Evolutionary conservation across 2,113 vertebrate genomes (phyloP).

Genomic region (Cyanocitta stelleri): DNA sequence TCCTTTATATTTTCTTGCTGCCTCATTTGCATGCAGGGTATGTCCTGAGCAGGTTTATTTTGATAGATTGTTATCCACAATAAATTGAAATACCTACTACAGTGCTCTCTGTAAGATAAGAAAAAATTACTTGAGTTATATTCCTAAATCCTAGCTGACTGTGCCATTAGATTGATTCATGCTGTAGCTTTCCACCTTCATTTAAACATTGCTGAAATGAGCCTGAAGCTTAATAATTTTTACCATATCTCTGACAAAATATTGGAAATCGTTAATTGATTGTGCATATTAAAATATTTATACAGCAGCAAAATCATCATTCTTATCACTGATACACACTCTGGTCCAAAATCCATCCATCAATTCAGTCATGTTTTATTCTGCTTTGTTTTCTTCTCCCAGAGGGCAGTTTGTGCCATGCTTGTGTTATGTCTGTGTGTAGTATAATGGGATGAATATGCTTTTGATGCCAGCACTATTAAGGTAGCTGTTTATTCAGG

Average conservation of each 20-base stretch:
- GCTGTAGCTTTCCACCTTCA: neutral
- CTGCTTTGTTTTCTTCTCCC: neutral
- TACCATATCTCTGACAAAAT: slow-evolving; percentile 41
- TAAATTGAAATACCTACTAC: slow-evolving; percentile 56
- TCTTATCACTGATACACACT: neutral
- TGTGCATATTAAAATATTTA: slow-evolving; percentile 24
- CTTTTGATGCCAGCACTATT: neutral
- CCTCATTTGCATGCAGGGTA: slow-evolving; percentile 13
- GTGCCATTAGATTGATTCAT: slow-evolving; percentile 33
- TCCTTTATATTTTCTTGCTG: neutral
- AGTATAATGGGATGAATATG: neutral
- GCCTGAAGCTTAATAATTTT: slow-evolving; percentile 21
- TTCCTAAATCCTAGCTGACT: slow-evolving; percentile 57
- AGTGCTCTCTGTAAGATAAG: slow-evolving; percentile 12
- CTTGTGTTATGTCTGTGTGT: neutral
- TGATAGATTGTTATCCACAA: slow-evolving; percentile 44
- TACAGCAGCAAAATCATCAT: neutral
- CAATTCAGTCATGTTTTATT: neutral
- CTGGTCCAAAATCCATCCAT: slow-evolving; percentile 1
- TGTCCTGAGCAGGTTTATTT: slow-evolving; percentile 41
- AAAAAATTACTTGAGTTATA: slow-evolving; percentile 46
- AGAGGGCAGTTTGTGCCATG: neutral
- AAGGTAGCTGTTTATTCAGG: neutral
- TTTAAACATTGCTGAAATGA: slow-evolving; percentile 47
- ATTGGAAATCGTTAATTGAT: slow-evolving; percentile 53